phyloP scores from a whole-genome alignment of 2,888 invertebrate genomes.

The Argynnis bischoffii region DNA sequence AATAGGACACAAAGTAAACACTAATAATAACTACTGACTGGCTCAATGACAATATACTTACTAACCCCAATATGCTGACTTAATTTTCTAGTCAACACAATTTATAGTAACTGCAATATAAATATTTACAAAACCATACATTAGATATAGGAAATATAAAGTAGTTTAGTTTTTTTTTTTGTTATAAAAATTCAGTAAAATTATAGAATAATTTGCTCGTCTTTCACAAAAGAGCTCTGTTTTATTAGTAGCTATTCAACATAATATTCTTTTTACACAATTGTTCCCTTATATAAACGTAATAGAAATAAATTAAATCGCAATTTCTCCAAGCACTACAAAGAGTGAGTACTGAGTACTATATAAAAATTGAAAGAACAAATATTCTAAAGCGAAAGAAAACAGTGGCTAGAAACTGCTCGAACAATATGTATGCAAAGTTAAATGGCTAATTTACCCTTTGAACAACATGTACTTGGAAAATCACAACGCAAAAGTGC shows the following conservation, averaged over 20 bases:
- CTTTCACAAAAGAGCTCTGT: too few species aligned
- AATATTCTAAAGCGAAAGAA: constrained; percentile 33
- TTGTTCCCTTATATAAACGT: constrained; percentile 1
- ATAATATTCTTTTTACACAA: background rate
- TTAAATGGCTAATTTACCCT: constrained; percentile 41
- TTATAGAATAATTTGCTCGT: too few species aligned
- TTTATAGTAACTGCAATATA: too few species aligned
- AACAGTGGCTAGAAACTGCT: constrained; percentile 24
- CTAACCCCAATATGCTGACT: too few species aligned
- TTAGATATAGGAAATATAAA: too few species aligned
- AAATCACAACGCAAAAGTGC: constrained; percentile 36
- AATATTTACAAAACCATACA: too few species aligned
- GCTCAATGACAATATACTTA: too few species aligned
- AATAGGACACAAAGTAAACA: too few species aligned
- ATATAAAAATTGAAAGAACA: constrained; percentile 23
- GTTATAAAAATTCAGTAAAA: too few species aligned
- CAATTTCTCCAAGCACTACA: constrained; percentile 19
- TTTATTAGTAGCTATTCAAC: background rate
- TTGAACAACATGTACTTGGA: constrained; percentile 34
- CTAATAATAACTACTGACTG: too few species aligned
- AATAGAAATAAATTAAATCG: constrained; percentile 14
- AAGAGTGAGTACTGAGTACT: constrained; percentile 6
- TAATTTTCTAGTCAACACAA: too few species aligned
- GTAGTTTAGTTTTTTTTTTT: too few species aligned
- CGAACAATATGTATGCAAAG: constrained; percentile 39